phyloP scores from a whole-genome alignment of 2,888 invertebrate genomes.

The Pyralis farinalis region DNA sequence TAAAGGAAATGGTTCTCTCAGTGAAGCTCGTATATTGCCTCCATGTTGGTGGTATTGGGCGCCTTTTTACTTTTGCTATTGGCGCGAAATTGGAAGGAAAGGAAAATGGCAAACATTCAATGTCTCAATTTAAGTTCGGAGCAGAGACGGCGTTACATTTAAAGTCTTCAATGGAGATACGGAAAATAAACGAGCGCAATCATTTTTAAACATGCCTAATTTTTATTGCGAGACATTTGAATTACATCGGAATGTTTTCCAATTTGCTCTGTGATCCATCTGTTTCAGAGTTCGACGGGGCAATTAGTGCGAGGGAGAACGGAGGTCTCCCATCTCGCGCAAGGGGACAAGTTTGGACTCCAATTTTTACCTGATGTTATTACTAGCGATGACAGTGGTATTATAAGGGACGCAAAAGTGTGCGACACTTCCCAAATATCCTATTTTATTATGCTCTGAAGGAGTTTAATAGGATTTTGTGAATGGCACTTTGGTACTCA shows the following conservation, averaged over 20 bases:
- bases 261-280: constrained; percentile 56
- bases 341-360: constrained; percentile 55
- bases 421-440: constrained; percentile 50
- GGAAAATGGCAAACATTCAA: constrained; percentile 71
- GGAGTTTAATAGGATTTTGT: constrained; percentile 36
- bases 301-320: constrained; percentile 67
- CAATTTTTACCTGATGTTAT: constrained; percentile 76
- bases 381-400: constrained; percentile 64
- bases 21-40: constrained; percentile 59
- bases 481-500: constrained; percentile 22
- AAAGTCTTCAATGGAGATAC: constrained; percentile 40
- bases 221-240: constrained; percentile 46
- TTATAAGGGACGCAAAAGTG: constrained; percentile 57
- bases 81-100: constrained; percentile 66
- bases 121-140: constrained; percentile 68
- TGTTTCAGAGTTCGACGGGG: constrained; percentile 46
- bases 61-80: constrained; percentile 67
- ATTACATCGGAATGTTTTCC: constrained; percentile 51
- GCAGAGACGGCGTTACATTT: constrained; percentile 47
- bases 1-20: constrained; percentile 65
- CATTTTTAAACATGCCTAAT: constrained; percentile 56
- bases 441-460: constrained; percentile 42
- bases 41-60: constrained; percentile 62
- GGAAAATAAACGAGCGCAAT: constrained; percentile 51
- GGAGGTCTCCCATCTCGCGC: constrained; percentile 46